Evolutionary conservation across 2,113 vertebrate species (phyloP).

Genomic region (Sarotherodon lohbergeri): DNA sequence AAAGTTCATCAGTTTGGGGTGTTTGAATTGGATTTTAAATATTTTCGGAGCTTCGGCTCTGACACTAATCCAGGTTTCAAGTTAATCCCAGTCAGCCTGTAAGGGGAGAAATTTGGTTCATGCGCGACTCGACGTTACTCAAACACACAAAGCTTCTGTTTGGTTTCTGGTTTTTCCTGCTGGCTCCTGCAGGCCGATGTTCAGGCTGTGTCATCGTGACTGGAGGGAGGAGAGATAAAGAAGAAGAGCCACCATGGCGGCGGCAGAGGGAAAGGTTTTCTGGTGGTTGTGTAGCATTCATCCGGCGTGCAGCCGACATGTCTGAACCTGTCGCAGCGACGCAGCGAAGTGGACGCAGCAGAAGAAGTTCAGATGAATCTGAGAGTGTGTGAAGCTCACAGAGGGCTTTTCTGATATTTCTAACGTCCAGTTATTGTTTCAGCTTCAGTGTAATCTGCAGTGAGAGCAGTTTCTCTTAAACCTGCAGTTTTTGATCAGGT

Average conservation of each 20-base stretch:
- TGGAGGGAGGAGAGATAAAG: neutral
- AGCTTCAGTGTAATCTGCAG: neutral
- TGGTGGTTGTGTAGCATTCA: neutral
- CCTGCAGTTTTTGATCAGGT: neutral
- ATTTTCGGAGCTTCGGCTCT: neutral
- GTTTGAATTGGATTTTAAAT: neutral
- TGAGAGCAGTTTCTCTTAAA: neutral
- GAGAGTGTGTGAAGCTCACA: rapidly evolving
- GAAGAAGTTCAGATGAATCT: neutral
- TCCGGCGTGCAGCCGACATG: neutral
- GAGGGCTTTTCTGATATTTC: neutral
- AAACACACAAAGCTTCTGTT: neutral
- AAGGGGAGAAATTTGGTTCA: neutral
- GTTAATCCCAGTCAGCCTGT: neutral
- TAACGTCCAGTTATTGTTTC: neutral
- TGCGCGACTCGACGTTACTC: neutral
- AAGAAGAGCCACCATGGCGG: neutral
- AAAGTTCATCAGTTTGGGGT: neutral
- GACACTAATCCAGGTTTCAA: neutral
- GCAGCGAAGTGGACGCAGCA: neutral
- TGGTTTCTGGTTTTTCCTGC: neutral
- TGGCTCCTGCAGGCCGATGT: neutral
- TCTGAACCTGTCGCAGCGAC: neutral
- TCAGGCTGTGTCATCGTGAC: neutral
- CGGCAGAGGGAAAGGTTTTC: neutral